Percentiles rank a stretch among this genome's conserved stretches.
phyloP scores from a whole-genome alignment of 2,888 invertebrate species.

The Thymelicus acteon region DNA sequence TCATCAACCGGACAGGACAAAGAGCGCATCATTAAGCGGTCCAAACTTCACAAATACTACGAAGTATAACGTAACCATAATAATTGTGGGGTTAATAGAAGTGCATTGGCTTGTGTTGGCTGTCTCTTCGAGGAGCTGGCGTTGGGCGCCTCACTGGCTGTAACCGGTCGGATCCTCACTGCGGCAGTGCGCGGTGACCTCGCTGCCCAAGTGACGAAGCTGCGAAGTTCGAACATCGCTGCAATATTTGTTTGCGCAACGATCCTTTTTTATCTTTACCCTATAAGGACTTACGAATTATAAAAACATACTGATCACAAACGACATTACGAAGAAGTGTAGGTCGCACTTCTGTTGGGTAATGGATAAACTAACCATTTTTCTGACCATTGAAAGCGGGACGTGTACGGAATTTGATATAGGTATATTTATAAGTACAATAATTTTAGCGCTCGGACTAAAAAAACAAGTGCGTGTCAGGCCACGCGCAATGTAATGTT shows the following conservation, averaged over 20 bases:
- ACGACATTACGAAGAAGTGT: not conserved
- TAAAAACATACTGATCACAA: conserved; percentile 35
- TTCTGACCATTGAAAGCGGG: too few relatives aligned
- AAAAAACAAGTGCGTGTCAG: too few relatives aligned
- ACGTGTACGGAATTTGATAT: too few relatives aligned
- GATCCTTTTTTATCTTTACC: conserved; percentile 60
- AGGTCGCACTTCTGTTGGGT: conserved; percentile 8
- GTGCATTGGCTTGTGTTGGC: conserved; percentile 55
- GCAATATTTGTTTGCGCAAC: conserved; percentile 53
- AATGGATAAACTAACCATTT: not conserved
- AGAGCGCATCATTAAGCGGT: conserved; percentile 9
- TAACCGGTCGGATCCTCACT: conserved; percentile 50
- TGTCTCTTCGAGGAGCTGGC: conserved; percentile 40
- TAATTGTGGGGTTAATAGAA: conserved; percentile 59
- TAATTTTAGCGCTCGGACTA: too few relatives aligned
- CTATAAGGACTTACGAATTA: conserved; percentile 62
- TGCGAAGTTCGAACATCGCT: conserved; percentile 30
- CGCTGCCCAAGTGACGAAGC: conserved; percentile 19
- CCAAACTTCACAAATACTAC: conserved; percentile 36
- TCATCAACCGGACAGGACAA: not conserved
- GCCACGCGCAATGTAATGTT: too few relatives aligned
- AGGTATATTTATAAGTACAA: too few relatives aligned
- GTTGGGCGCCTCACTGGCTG: conserved; percentile 35
- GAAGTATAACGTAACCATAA: conserved; percentile 47
- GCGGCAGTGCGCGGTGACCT: conserved; percentile 46